Base-by-base conservation (phyloP, 2,797 vertebrate genomes). In the Uromys caudimaculatus region DNA sequence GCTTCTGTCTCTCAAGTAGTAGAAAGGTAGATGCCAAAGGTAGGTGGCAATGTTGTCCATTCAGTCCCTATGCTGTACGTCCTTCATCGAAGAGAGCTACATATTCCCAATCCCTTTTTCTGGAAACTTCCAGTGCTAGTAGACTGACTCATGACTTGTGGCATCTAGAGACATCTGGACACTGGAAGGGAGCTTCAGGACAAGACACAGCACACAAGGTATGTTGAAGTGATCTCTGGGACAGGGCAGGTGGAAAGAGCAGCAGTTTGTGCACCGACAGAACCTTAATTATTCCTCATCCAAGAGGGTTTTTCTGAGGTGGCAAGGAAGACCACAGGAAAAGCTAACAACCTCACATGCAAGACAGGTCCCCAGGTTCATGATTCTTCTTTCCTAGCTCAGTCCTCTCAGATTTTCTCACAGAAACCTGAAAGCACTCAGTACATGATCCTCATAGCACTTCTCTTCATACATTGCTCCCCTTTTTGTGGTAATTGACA, bases 71-170 rank as follows among this genome's bases (percentile, higher is more conserved):
- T 56, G 41, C 60, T 69, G 4, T 54, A 35, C 29, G 12, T 76
- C n/a, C 41, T 77, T 0, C 38, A 21, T 44, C 56, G 27, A 19
- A 64, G 24, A 86, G 47, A 91, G 60, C 3, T 50, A 24, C 38
- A 67, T 3, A 23, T 67, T 32, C 21, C n/a, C 76, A 44, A 95
- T 64, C 47, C 50, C 75, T 29, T 64, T 41, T 91, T 88, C 35
- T 91, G 84, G 58, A 94, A 84, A 73, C 19, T 93, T 97, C 78
- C 24, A 90, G 71, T 90, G 6, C n/a, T n/a, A 94, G 75, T 27
- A 93, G 62, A 96, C 21, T 38, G 78, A n/a, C 44, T 90, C n/a
- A 87, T 44, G 47, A 16, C 47, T 60, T 62, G 19, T n/a, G 56
- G 47, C 38, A 93, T 73, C 93, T 56, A 86, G 0, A 90, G 13